phyloP scores from a whole-genome alignment of 2,888 invertebrate genomes.

The Cyclophora punctaria region DNA sequence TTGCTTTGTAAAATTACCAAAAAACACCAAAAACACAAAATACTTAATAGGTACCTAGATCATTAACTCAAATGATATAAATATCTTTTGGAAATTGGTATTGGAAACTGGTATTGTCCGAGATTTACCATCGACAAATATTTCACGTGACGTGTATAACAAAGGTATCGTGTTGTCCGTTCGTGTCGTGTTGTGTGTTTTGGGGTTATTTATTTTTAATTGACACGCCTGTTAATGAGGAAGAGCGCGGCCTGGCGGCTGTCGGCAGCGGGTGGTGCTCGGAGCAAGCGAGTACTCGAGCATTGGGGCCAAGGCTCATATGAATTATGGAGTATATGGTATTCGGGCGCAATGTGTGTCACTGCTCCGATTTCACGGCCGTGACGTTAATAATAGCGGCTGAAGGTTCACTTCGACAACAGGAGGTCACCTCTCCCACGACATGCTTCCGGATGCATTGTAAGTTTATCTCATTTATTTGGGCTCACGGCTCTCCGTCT shows the following conservation, averaged over 20 bases:
- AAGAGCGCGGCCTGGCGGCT: slow-evolving; percentile 7
- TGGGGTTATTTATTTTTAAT: not conserved
- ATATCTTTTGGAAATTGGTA: no score
- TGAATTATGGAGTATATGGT: slow-evolving; percentile 73
- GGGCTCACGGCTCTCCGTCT: slow-evolving; percentile 5
- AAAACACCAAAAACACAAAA: no score
- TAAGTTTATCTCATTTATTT: slow-evolving; percentile 21
- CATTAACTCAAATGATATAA: no score
- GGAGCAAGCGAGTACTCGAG: slow-evolving; percentile 22
- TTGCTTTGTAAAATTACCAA: no score
- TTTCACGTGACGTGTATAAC: no score
- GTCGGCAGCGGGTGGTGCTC: no score
- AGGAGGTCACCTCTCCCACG: slow-evolving; percentile 58
- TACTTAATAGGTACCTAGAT: no score
- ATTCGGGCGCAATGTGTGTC: slow-evolving; percentile 66
- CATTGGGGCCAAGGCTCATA: slow-evolving; percentile 68
- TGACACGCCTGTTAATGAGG: slow-evolving; percentile 8
- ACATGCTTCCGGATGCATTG: slow-evolving; percentile 51
- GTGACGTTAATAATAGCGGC: slow-evolving; percentile 61
- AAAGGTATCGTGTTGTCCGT: no score
- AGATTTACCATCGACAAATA: no score
- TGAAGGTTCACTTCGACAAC: slow-evolving; percentile 63
- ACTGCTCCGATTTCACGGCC: slow-evolving; percentile 68
- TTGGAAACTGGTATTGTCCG: no score
- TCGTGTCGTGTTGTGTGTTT: no score